A percentile compares a stretch with the other conserved stretches of the same genome.
These are phyloP conservation scores for Pseudomyrmex sp. DNA, from an alignment of 1,140 invertebrate genomes.

Conservation along the genomic window DNA sequence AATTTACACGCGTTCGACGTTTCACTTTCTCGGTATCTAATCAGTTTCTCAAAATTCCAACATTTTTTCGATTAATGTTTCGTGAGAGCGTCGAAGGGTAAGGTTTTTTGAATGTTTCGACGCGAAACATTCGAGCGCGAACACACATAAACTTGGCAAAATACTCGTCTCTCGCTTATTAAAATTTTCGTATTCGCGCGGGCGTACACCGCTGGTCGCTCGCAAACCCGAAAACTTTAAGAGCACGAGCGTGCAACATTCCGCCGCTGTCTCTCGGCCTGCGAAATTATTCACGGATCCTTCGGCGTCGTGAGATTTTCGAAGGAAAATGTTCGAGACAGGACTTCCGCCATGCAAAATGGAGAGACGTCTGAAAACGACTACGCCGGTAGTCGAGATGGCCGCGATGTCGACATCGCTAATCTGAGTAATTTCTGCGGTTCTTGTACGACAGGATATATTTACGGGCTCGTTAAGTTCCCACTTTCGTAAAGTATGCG, in stretches of 20 bases:
- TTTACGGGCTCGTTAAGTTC: slow-evolving; percentile 48
- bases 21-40: no score
- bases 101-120: not conserved
- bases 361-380: slow-evolving; percentile 5
- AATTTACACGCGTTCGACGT: no score
- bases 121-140: slow-evolving; percentile 12
- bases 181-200: slow-evolving; percentile 23
- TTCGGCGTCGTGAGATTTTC: not conserved
- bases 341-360: slow-evolving; percentile 32
- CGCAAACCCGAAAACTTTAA: slow-evolving; percentile 41
- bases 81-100: no score
- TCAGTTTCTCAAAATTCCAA: no score
- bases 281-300: slow-evolving; percentile 45
- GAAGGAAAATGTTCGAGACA: slow-evolving; percentile 21
- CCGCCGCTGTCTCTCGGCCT: slow-evolving; percentile 11
- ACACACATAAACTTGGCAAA: not conserved
- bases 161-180: slow-evolving; percentile 5
- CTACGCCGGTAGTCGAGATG: not conserved
- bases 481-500: slow-evolving; percentile 38
- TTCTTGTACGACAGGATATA: slow-evolving; percentile 13
- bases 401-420: slow-evolving; percentile 16
- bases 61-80: not conserved
- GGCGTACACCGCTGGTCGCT: not conserved
- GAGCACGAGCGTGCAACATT: slow-evolving; percentile 21
- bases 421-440: slow-evolving; percentile 49